Evolutionary conservation across 2,888 invertebrate genomes (phyloP), one percentile per base, ranked within the genome.

Genomic region (Kryphioiulus occultus): DNA sequence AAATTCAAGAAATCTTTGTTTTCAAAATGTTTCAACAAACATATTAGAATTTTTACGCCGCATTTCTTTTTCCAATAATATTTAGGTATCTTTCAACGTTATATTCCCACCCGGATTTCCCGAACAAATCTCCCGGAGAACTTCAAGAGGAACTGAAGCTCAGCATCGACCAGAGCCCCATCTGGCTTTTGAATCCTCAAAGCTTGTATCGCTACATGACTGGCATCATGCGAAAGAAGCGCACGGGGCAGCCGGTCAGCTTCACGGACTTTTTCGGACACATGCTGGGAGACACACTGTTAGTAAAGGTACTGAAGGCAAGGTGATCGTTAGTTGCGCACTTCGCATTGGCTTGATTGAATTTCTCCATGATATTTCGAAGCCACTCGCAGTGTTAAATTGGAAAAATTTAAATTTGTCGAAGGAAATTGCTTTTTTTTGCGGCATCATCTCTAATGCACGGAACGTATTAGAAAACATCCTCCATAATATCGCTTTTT

Each of bases 201-300:
- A 90, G 91, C 35, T 89, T 92, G 39, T 91, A 90, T 88, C 89
- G 91, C 26, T 92, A 92, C 89, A 89, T 91, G 68, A 90, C 91
- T 30, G 89, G 89, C 47, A 92, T 93, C 85, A 89, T 91, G 84
- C 89, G 90, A 89, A 92, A 93, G 89, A 90, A 91, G 15, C 90
- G 90, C 68, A 90, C 89, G 59, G 92, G 93, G 0, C 92, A 92
- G 87, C 93, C 92, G 19, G 91, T 92, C 89, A 92, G 92, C 89
- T 92, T 93, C 89, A 93, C 93, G 1, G 93, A 93, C 89, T 92
- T 93, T 89, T 93, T 92, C 89, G 93, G 93, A 4, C 91, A 92
- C 89, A 90, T 93, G 88, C 91, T 93, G 10, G 92, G 92, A 17
- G 92, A 93, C 89, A 92, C 92, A 0, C 90, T 93, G 9, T 89